phyloP scores from a whole-genome alignment of 1,140 invertebrate species.

The Macrobrachium rosenbergii region DNA sequence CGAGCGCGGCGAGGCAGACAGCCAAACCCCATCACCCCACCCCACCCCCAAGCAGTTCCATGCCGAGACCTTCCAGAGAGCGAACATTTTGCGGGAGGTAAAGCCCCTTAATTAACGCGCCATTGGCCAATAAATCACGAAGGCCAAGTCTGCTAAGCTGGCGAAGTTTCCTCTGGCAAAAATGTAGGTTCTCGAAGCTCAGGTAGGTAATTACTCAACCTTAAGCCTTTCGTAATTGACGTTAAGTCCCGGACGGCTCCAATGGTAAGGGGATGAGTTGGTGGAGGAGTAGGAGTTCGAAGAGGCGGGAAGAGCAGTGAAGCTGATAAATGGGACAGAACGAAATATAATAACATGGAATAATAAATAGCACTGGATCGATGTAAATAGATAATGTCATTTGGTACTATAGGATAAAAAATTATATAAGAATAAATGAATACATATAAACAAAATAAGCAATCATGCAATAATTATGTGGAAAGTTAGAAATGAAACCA shows the following conservation, averaged over 20 bases:
- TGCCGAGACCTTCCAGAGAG: not conserved
- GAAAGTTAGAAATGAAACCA: too few species aligned
- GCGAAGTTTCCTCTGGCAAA: conserved; percentile 49
- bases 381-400: not conserved
- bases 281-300: too few species aligned
- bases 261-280: not conserved
- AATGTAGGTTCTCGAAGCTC: conserved; percentile 44
- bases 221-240: conserved; percentile 53
- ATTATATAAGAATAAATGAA: not conserved
- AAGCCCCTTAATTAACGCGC: conserved; percentile 53
- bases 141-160: conserved; percentile 48
- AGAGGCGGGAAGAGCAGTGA: too few species aligned
- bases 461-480: too few species aligned
- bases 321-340: conserved; percentile 2
- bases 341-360: not conserved
- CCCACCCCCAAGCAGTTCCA: not conserved
- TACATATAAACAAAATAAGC: not conserved
- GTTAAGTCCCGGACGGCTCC: conserved; percentile 42
- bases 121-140: conserved; percentile 60
- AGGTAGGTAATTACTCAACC: conserved; percentile 55
- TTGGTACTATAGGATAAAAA: not conserved
- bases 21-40: not conserved
- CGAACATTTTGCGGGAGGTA: conserved; percentile 56
- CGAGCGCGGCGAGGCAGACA: too few species aligned
- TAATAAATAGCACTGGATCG: not conserved